A percentile compares a stretch with the other conserved stretches of the same genome.
Evolutionary conservation across 2,888 invertebrate species (phyloP).

Genomic region (Quadroppia sp.): DNA sequence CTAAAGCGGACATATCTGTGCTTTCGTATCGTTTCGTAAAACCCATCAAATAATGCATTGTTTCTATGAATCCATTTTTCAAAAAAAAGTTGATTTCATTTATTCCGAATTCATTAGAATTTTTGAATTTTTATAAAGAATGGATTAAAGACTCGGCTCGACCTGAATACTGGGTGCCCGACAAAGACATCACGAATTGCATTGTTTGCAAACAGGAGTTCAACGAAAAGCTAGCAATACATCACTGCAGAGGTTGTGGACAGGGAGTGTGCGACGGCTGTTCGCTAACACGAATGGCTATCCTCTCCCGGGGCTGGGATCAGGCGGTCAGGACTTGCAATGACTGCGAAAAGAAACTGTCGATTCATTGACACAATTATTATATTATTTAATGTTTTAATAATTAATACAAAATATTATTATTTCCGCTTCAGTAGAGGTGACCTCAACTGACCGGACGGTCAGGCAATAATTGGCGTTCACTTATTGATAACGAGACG

Average conservation of each 20-base stretch:
- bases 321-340: slow-evolving; percentile 56
- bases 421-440: slow-evolving; percentile 2
- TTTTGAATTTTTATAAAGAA: slow-evolving; percentile 35
- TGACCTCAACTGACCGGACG: neutral
- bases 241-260: slow-evolving; percentile 70
- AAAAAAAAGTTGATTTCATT: too few species aligned
- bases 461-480: too few species aligned
- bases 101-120: too few species aligned
- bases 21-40: neutral
- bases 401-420: neutral
- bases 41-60: too few species aligned
- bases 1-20: slow-evolving; percentile 10
- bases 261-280: slow-evolving; percentile 64
- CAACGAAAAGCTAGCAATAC: slow-evolving; percentile 54
- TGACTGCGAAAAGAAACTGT: slow-evolving; percentile 49
- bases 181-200: slow-evolving; percentile 65
- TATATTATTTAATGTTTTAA: neutral
- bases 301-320: slow-evolving; percentile 57
- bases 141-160: slow-evolving; percentile 68
- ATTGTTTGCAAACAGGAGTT: slow-evolving; percentile 63
- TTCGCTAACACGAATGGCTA: slow-evolving; percentile 53
- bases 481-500: too few species aligned
- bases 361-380: neutral
- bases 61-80: too few species aligned
- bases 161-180: slow-evolving; percentile 75